These are phyloP conservation scores for Rhamphomyia laevipes DNA, from an alignment of 2,888 invertebrate genomes.

Conservation along the genomic window DNA sequence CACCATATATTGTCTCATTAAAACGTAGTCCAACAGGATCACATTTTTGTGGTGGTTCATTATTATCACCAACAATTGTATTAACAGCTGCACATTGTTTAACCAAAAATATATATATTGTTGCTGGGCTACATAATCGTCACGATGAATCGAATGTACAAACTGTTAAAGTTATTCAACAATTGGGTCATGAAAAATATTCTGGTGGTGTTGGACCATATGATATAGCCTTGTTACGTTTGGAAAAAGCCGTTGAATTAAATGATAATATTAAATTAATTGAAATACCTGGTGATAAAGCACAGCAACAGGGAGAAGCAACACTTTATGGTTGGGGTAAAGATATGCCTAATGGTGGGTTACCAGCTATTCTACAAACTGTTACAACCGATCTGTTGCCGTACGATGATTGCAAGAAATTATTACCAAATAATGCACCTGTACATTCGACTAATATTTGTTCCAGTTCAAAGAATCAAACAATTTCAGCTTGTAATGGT, in stretches of 20 bases:
- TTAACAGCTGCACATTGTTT: conserved; percentile 37
- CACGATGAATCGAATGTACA: conserved; percentile 19
- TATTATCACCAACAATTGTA: conserved; percentile 25
- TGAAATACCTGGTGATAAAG: conserved; percentile 5
- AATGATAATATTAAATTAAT: conserved; percentile 15
- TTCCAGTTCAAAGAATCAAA: conserved; percentile 33
- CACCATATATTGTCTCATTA: conserved; percentile 37
- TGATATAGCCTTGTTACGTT: conserved; percentile 42
- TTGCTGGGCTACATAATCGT: conserved; percentile 35
- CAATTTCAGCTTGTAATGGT: conserved; percentile 38
- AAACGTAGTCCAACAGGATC: conserved; percentile 15
- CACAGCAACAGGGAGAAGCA: conserved; percentile 8
- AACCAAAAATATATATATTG: conserved; percentile 24
- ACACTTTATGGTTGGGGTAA: conserved; percentile 26
- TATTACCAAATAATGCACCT: conserved; percentile 18
- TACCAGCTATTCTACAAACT: conserved; percentile 24
- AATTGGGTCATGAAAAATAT: conserved; percentile 28
- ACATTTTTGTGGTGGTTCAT: conserved; percentile 36
- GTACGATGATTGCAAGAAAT: conserved; percentile 16
- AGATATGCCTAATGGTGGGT: conserved; percentile 19
- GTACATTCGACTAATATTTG: conserved; percentile 24
- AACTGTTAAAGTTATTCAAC: conserved; percentile 19
- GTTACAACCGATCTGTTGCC: conserved; percentile 15
- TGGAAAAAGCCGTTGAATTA: conserved; percentile 23
- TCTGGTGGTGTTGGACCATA: conserved; percentile 36